A percentile compares a stretch with the other conserved stretches of the same genome.
These are phyloP conservation scores for Plemyria rubiginata DNA, from an alignment of 2,888 invertebrate species.

Conservation along the genomic window DNA sequence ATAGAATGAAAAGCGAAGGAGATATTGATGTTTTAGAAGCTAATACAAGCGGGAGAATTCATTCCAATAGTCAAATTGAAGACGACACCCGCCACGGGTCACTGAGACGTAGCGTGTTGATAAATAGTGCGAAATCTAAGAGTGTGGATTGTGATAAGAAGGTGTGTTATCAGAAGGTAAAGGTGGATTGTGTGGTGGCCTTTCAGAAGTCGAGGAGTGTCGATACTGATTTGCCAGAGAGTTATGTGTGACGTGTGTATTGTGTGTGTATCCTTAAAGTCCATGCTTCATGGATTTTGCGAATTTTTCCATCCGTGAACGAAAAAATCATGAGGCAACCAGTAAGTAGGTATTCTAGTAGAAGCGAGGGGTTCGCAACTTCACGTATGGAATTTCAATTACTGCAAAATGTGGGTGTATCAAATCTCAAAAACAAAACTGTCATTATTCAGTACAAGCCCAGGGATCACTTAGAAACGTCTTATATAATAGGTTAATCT, in stretches of 20 bases:
- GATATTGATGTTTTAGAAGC: constrained; percentile 62
- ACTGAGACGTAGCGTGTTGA: constrained; percentile 78
- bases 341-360: too few relatives aligned
- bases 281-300: too few relatives aligned
- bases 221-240: constrained; percentile 75
- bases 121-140: constrained; percentile 76
- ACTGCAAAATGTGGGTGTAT: too few relatives aligned
- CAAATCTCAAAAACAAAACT: too few relatives aligned
- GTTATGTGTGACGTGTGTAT: constrained; percentile 68
- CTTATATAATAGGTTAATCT: too few relatives aligned
- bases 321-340: too few relatives aligned
- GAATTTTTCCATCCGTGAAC: too few relatives aligned
- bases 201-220: constrained; percentile 73
- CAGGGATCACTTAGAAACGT: too few relatives aligned
- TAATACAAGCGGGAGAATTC: constrained; percentile 60
- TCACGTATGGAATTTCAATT: too few relatives aligned
- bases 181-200: constrained; percentile 75
- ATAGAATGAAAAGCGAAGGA: constrained; percentile 73
- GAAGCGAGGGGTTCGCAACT: too few relatives aligned
- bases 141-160: constrained; percentile 72
- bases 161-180: constrained; percentile 69
- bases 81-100: constrained; percentile 55
- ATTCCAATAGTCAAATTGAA: constrained; percentile 70
- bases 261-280: not conserved
- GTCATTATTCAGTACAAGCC: too few relatives aligned